Evolutionary conservation across 2,888 invertebrate species (phyloP).

Genomic region (Melanostoma scalare): DNA sequence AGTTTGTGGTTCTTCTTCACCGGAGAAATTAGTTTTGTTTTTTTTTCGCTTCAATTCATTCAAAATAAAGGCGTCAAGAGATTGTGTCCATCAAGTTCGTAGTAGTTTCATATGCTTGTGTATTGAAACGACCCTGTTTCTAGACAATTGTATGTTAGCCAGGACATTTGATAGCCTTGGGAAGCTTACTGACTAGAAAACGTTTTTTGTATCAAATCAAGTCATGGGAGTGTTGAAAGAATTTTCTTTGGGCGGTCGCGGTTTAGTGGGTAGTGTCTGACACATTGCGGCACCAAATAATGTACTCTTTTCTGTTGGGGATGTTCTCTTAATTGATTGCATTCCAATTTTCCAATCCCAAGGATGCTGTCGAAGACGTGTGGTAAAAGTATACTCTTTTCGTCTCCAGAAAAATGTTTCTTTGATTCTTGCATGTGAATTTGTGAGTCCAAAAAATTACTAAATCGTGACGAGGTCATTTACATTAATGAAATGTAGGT

Average conservation of each 20-base stretch:
- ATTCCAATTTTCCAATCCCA: not conserved
- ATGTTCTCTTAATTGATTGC: constrained; percentile 26
- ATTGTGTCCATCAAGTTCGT: too few species aligned
- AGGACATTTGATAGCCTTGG: constrained; percentile 19
- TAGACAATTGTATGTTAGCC: constrained; percentile 1
- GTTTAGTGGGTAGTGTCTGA: not conserved
- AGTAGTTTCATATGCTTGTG: not conserved
- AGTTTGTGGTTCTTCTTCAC: constrained; percentile 28
- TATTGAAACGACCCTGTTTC: not conserved
- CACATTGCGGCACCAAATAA: not conserved
- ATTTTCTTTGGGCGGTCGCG: constrained; percentile 14
- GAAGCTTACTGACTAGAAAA: constrained; percentile 35
- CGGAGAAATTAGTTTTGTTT: not conserved
- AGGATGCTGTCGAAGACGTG: constrained; percentile 19
- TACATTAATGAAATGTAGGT: constrained; percentile 9
- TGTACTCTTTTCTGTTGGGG: not conserved
- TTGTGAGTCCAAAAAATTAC: not conserved
- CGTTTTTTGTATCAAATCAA: constrained; percentile 28
- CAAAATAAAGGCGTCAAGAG: too few species aligned
- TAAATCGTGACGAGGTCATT: constrained; percentile 18
- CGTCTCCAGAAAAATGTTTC: not conserved
- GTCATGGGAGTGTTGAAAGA: constrained; percentile 23
- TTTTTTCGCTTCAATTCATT: not conserved
- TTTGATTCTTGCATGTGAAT: not conserved
- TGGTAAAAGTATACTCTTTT: not conserved